Conservation (phyloP, 2,888 invertebrate species). For the Nomada ruficornis region DNA sequence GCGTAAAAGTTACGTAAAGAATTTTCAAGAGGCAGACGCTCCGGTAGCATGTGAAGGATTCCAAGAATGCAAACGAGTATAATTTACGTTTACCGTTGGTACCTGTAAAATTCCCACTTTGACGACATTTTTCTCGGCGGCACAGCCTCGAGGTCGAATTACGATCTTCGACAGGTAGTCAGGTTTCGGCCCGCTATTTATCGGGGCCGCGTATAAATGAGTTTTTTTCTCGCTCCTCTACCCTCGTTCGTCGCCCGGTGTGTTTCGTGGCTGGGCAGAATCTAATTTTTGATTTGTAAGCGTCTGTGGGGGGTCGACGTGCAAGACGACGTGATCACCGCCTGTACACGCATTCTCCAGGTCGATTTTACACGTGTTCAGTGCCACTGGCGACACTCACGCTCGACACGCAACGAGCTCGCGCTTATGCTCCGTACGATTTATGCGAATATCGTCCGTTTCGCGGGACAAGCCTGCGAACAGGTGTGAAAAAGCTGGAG, state of each 20-base stretch:
- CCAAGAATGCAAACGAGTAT: conserved; percentile 8
- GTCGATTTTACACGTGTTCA: conserved; percentile 64
- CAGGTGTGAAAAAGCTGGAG: conserved; percentile 40
- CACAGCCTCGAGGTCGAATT: conserved; percentile 11
- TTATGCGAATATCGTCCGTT: conserved; percentile 57
- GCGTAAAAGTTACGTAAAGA: not conserved
- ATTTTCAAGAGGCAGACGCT: not conserved
- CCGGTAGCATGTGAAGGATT: not conserved
- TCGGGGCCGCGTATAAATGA: conserved; percentile 67
- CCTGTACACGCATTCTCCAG: conserved; percentile 55
- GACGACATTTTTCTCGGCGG: conserved; percentile 3
- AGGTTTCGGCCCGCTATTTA: conserved; percentile 72
- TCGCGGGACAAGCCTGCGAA: conserved; percentile 24
- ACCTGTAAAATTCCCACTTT: conserved; percentile 2
- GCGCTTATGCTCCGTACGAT: conserved; percentile 35
- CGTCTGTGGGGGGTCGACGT: conserved; percentile 65
- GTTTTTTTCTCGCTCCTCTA: conserved; percentile 23
- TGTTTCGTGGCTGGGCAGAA: conserved; percentile 23
- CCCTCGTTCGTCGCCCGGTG: not conserved
- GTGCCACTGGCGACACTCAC: conserved; percentile 57
- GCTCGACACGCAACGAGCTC: conserved; percentile 53
- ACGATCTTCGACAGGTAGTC: conserved; percentile 50
- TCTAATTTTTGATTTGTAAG: conserved; percentile 67
- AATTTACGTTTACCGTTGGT: conserved; percentile 1
- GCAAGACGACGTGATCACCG: conserved; percentile 37